A percentile compares a stretch with the other conserved stretches of the same genome.
Conservation (phyloP, 1,140 invertebrate genomes). For the Drosophila bocqueti region DNA sequence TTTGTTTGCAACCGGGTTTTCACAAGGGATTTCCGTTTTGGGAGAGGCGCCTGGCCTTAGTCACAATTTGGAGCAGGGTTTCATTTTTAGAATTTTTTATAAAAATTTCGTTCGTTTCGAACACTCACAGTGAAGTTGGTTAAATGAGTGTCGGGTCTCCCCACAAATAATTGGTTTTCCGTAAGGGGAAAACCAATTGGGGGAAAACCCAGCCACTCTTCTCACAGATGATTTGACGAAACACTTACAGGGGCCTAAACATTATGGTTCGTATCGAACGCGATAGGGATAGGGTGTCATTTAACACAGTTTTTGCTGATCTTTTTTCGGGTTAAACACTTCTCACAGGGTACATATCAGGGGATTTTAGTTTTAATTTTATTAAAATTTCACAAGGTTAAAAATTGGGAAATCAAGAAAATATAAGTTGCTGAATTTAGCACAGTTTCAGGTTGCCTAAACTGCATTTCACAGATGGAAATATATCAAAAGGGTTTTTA, state of each 20-base stretch:
- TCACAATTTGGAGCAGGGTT: constrained; percentile 34
- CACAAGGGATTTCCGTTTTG: constrained; percentile 5
- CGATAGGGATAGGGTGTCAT: neutral
- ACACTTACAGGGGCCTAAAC: constrained; percentile 50
- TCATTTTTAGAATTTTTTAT: constrained; percentile 58
- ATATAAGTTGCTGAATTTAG: neutral
- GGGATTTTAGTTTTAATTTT: constrained; percentile 24
- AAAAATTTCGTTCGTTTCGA: constrained; percentile 62
- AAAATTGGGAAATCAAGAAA: neutral
- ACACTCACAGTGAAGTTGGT: constrained; percentile 52
- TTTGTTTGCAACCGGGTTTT: constrained; percentile 41
- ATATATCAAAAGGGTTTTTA: constrained; percentile 17
- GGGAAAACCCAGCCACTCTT: constrained; percentile 10
- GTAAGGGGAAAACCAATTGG: neutral
- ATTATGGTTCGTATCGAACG: constrained; percentile 43
- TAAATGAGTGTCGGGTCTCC: constrained; percentile 20
- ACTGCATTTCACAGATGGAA: constrained; percentile 9
- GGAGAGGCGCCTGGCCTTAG: constrained; percentile 19
- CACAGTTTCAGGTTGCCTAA: constrained; percentile 7
- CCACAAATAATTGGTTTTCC: neutral
- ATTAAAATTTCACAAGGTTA: constrained; percentile 25
- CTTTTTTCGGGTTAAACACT: constrained; percentile 42
- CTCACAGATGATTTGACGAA: constrained; percentile 79
- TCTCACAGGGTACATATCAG: constrained; percentile 51
- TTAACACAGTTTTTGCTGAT: constrained; percentile 41